Evolutionary conservation across 2,113 vertebrate genomes (phyloP).

Genomic region (Glaucidium brasilianum): DNA sequence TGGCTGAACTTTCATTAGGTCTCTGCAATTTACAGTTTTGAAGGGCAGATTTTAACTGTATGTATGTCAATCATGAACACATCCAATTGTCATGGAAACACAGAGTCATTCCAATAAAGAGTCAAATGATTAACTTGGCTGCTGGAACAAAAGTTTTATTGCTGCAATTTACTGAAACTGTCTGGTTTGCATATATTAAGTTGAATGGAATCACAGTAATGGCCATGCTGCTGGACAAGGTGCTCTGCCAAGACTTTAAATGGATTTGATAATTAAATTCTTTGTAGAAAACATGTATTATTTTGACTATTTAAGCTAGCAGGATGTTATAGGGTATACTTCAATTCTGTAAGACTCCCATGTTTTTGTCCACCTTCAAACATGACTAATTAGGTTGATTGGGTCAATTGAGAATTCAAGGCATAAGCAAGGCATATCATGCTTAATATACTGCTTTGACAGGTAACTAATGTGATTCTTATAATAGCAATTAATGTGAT

Average conservation of each 20-base stretch:
- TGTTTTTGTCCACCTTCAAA: not conserved
- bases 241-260: constrained; percentile 30
- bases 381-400: not conserved
- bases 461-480: not conserved
- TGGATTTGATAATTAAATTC: constrained; percentile 1
- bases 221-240: constrained; percentile 57
- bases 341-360: not conserved
- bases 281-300: constrained; percentile 1
- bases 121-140: constrained; percentile 40
- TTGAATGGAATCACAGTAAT: constrained; percentile 58
- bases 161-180: constrained; percentile 70
- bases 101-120: not conserved
- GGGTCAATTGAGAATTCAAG: not conserved
- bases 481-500: not conserved
- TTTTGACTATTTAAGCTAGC: constrained; percentile 1
- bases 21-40: not conserved
- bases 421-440: not conserved
- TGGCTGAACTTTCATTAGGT: not conserved
- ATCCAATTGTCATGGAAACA: constrained; percentile 48
- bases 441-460: not conserved
- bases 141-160: constrained; percentile 47
- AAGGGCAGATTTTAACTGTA: not conserved
- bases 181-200: constrained; percentile 63
- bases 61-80: constrained; percentile 26
- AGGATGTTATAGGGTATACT: not conserved